Conservation (phyloP, 2,888 invertebrate species). For the Ctenicera cuprea region DNA sequence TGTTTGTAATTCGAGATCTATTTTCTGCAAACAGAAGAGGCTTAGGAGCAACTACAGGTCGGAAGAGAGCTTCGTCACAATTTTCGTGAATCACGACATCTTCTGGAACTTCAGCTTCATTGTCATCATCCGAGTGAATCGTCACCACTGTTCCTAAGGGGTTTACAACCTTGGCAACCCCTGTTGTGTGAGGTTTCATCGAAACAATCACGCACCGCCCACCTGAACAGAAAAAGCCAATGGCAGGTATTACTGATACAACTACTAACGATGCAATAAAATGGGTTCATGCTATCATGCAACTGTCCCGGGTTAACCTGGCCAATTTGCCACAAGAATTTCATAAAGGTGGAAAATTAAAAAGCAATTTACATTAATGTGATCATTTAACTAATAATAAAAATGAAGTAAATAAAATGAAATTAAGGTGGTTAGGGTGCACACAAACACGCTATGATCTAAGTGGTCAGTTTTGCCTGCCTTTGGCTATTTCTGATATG, state of each 20-base stretch:
- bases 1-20: constrained; percentile 55
- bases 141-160: constrained; percentile 84
- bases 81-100: constrained; percentile 74
- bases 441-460: constrained; percentile 53
- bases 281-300: constrained; percentile 55
- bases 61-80: constrained; percentile 82
- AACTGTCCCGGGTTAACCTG: constrained; percentile 32
- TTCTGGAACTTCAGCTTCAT: constrained; percentile 61
- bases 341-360: constrained; percentile 10
- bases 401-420: constrained; percentile 37
- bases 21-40: constrained; percentile 65
- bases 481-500: constrained; percentile 70
- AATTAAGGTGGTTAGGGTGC: constrained; percentile 50
- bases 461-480: constrained; percentile 67
- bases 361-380: constrained; percentile 31
- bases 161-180: constrained; percentile 83
- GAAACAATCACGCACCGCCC: constrained; percentile 72
- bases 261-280: constrained; percentile 42
- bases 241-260: constrained; percentile 79
- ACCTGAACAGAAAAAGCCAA: constrained; percentile 91
- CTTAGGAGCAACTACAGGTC: constrained; percentile 78
- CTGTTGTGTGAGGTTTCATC: constrained; percentile 70
- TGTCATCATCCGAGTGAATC: constrained; percentile 72
- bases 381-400: constrained; percentile 10
- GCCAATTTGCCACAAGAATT: not conserved